These are phyloP conservation scores for Lamellibrachia luymesi DNA, from an alignment of 1,140 invertebrate genomes.

Conservation along the genomic window DNA sequence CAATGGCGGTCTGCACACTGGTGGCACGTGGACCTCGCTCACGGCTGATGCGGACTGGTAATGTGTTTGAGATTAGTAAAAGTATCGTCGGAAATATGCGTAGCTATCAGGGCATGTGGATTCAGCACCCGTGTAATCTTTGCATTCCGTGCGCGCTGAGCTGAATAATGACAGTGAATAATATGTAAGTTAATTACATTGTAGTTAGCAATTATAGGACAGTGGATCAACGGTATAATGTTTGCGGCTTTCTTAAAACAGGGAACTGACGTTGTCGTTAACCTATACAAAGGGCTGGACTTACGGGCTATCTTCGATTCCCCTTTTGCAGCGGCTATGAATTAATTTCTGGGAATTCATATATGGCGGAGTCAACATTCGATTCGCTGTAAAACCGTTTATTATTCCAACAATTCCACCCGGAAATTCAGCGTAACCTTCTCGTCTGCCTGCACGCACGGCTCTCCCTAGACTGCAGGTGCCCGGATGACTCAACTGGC, in stretches of 20 bases:
- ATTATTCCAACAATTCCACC: too few relatives aligned
- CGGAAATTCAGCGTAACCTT: not conserved
- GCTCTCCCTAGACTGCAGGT: too few relatives aligned
- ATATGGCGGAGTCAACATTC: too few relatives aligned
- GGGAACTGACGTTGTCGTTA: too few relatives aligned
- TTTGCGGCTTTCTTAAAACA: not conserved
- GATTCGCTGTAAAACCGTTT: too few relatives aligned
- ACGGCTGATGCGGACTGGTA: not conserved
- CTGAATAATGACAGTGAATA: not conserved
- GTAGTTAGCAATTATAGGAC: not conserved
- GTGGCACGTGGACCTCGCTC: too few relatives aligned
- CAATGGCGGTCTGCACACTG: not conserved
- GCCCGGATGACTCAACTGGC: too few relatives aligned
- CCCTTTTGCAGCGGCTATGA: too few relatives aligned
- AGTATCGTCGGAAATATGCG: not conserved
- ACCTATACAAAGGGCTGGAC: too few relatives aligned
- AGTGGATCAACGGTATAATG: not conserved
- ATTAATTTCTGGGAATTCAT: too few relatives aligned
- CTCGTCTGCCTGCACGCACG: too few relatives aligned
- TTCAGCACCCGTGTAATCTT: not conserved
- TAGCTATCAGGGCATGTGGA: not conserved
- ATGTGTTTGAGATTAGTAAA: not conserved
- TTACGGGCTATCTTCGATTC: too few relatives aligned
- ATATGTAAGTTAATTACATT: not conserved
- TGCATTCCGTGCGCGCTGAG: not conserved